Conservation (phyloP, 2,797 vertebrate genomes). For the Alfaro cultratus region DNA sequence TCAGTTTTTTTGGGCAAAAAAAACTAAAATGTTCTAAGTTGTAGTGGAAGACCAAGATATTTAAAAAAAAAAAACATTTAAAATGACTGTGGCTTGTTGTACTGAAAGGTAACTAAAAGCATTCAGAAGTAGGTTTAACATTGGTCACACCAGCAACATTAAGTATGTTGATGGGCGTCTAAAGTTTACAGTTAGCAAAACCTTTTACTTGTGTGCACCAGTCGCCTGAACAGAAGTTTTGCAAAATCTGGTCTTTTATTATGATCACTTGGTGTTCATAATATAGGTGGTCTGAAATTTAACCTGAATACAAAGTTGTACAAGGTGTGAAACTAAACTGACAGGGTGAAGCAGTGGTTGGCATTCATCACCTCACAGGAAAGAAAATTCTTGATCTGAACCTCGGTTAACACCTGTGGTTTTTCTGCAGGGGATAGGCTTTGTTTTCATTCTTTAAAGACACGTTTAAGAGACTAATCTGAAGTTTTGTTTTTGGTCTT, state of each 20-base stretch:
- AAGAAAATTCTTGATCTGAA: background rate
- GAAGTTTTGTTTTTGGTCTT: background rate
- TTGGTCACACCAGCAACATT: background rate
- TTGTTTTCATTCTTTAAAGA: background rate
- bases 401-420: background rate
- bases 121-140: background rate
- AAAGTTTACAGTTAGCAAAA: background rate
- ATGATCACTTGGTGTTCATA: background rate
- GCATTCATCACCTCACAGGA: background rate
- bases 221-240: background rate
- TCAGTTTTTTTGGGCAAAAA: background rate
- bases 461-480: background rate
- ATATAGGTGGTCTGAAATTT: background rate
- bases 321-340: background rate
- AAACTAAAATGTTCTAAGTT: background rate
- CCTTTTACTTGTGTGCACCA: conserved; percentile 1
- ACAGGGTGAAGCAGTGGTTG: background rate
- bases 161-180: background rate
- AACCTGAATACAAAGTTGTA: background rate
- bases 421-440: background rate
- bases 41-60: background rate
- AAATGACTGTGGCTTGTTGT: background rate
- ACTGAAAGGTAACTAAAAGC: background rate
- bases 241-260: background rate
- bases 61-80: background rate